A percentile compares a stretch with the other conserved stretches of the same genome.
These are phyloP conservation scores for Oreochromis tanganicae DNA, from an alignment of 2,113 vertebrate species.

Conservation along the genomic window DNA sequence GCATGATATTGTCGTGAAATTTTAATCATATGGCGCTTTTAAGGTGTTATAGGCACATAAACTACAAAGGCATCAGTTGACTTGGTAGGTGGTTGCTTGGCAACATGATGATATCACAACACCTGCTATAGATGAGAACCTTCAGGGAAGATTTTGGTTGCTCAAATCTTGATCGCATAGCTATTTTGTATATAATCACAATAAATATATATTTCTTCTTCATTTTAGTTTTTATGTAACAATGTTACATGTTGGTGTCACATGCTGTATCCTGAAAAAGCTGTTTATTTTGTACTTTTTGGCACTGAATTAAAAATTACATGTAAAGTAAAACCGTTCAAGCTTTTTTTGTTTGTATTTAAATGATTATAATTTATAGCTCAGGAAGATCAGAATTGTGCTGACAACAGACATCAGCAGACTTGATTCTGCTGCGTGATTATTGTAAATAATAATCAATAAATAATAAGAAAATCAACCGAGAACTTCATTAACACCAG, in stretches of 20 bases:
- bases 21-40: background rate
- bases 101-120: background rate
- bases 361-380: background rate
- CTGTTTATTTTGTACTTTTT: background rate
- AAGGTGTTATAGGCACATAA: background rate
- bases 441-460: background rate
- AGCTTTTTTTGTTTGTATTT: background rate
- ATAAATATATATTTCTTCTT: background rate
- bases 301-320: background rate
- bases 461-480: background rate
- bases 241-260: background rate
- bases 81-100: background rate
- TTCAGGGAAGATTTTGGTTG: background rate
- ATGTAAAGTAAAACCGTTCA: background rate
- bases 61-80: background rate
- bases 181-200: background rate
- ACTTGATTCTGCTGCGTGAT: background rate
- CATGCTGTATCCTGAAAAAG: background rate
- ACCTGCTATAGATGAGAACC: background rate
- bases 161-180: background rate
- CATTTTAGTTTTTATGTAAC: background rate
- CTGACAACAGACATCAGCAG: background rate
- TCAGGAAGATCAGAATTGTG: background rate
- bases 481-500: background rate
- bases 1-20: background rate